Evolutionary conservation across 2,113 vertebrate species (phyloP).

Genomic region (Amphilophus citrinellus): DNA sequence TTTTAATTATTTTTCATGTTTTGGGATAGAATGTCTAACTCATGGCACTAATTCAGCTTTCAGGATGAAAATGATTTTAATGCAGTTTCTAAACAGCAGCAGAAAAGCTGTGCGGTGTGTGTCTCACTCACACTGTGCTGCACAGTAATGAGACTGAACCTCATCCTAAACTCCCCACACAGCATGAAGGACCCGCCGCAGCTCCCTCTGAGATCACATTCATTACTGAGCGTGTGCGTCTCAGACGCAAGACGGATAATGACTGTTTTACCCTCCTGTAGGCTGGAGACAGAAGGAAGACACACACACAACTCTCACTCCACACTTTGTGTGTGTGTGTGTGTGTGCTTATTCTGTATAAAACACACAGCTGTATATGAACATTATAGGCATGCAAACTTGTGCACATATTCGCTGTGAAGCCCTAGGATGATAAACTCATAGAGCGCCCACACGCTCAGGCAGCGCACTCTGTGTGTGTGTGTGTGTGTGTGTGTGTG

Average conservation of each 20-base stretch:
- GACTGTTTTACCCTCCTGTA: slow-evolving; percentile 26
- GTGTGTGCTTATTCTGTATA: not conserved
- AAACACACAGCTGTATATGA: slow-evolving; percentile 11
- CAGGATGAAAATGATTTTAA: no score
- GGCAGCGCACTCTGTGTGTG: slow-evolving; percentile 6
- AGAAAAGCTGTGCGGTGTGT: not conserved
- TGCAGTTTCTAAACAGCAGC: not conserved
- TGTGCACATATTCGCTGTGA: slow-evolving; percentile 11
- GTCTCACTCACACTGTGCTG: not conserved
- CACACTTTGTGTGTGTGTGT: not conserved
- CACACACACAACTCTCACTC: not conserved
- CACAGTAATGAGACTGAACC: not conserved
- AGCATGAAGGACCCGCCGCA: slow-evolving; percentile 11
- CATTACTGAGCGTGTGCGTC: slow-evolving; percentile 27
- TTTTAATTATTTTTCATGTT: no score
- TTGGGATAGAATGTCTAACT: no score
- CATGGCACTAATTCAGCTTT: no score
- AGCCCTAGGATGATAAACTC: not conserved
- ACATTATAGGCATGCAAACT: slow-evolving; percentile 15
- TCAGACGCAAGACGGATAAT: slow-evolving; percentile 28
- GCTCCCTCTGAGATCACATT: slow-evolving; percentile 36
- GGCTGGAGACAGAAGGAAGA: slow-evolving; percentile 16
- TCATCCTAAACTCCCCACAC: not conserved
- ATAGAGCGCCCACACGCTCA: slow-evolving; percentile 16
- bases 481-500: slow-evolving; percentile 20